Conservation (phyloP, 2,797 vertebrate genomes). For the Coranthus polyacanthus region DNA sequence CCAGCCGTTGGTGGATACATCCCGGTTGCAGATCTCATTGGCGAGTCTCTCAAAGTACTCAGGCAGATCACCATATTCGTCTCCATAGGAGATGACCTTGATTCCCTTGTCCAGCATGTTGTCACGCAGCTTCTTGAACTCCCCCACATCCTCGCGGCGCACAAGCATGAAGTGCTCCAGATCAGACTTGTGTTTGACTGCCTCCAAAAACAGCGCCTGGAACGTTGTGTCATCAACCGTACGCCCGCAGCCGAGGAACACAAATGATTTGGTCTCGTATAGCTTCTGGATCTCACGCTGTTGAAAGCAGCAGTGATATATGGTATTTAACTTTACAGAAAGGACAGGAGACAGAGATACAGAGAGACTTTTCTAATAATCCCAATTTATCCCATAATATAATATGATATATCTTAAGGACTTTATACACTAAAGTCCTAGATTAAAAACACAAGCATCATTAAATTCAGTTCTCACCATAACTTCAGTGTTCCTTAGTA, state of each 20-base stretch:
- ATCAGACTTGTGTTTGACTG: slow-evolving; percentile 96
- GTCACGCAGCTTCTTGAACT: slow-evolving; percentile 96
- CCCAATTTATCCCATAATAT: neutral
- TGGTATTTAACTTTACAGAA: slow-evolving; percentile 15
- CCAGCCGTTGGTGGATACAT: slow-evolving; percentile 77
- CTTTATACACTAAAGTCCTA: too few species aligned
- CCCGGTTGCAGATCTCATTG: slow-evolving; percentile 90
- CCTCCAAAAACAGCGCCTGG: slow-evolving; percentile 95
- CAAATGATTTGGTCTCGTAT: slow-evolving; percentile 95
- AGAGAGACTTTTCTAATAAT: neutral
- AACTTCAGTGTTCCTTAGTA: slow-evolving; percentile 95
- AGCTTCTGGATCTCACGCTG: slow-evolving; percentile 98
- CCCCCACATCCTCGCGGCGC: slow-evolving; percentile 92
- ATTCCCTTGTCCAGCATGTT: slow-evolving; percentile 99
- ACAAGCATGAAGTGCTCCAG: slow-evolving; percentile 98
- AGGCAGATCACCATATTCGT: slow-evolving; percentile 91
- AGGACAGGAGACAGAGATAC: neutral
- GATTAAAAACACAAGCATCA: neutral
- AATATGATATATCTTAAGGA: neutral
- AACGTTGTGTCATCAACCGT: slow-evolving; percentile 97
- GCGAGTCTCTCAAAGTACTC: slow-evolving; percentile 95
- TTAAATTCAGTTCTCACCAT: slow-evolving; percentile 87
- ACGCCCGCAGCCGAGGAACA: slow-evolving; percentile 96
- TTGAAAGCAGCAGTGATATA: neutral
- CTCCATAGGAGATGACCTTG: slow-evolving; percentile 96